Evolutionary conservation across 2,113 vertebrate species (phyloP).

Genomic region (Eurystomus gularis): DNA sequence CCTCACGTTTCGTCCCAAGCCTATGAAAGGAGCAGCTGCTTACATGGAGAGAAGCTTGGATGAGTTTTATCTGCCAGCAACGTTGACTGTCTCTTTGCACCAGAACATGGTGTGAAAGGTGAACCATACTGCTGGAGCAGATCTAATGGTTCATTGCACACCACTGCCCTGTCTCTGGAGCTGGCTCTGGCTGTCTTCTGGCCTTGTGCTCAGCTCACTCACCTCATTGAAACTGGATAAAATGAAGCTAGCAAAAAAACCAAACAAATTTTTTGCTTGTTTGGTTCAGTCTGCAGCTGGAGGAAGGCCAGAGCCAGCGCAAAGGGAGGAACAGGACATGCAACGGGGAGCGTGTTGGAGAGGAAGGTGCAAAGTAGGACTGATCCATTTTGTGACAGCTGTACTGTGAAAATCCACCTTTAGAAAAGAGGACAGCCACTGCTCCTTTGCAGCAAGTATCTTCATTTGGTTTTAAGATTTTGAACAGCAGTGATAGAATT

Average conservation of each 20-base stretch:
- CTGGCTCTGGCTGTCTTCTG: neutral
- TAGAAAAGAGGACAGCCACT: neutral
- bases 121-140: neutral
- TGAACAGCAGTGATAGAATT: neutral
- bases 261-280: neutral
- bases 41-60: neutral
- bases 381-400: neutral
- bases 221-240: neutral
- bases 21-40: neutral
- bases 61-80: neutral
- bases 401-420: neutral
- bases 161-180: neutral
- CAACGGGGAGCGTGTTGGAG: neutral
- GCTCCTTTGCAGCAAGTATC: neutral
- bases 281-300: neutral
- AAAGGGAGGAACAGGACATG: neutral
- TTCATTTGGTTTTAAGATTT: neutral
- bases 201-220: neutral
- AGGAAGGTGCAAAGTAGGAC: neutral
- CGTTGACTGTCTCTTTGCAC: neutral
- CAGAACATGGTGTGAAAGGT: neutral
- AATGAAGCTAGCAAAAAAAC: neutral
- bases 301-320: neutral
- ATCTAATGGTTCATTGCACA: neutral
- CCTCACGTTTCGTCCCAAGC: neutral